Evolutionary conservation across 2,113 vertebrate genomes (phyloP).

Genomic region (Hemichromis elongatus): DNA sequence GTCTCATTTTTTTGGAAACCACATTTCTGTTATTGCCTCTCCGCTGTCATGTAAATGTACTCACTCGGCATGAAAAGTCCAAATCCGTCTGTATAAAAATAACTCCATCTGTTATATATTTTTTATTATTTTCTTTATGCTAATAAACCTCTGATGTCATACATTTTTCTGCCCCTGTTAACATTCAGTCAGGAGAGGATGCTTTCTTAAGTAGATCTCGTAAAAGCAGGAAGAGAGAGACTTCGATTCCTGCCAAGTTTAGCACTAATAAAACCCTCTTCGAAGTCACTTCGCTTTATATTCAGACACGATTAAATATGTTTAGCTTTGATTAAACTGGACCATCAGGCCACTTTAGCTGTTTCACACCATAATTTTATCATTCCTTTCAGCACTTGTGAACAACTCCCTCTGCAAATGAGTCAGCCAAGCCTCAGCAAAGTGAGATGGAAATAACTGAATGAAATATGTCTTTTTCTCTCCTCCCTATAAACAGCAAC

Average conservation of each 20-base stretch:
- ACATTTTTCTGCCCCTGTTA: not conserved
- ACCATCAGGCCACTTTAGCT: not conserved
- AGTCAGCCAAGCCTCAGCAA: constrained; percentile 32
- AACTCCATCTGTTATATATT: constrained; percentile 20
- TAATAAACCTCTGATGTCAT: constrained; percentile 9
- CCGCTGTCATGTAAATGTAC: constrained; percentile 26
- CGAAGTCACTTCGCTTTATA: constrained; percentile 19
- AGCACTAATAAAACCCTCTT: constrained; percentile 26
- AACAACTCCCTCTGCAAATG: constrained; percentile 4
- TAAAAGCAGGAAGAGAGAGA: not conserved
- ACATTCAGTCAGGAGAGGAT: not conserved
- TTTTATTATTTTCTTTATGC: constrained; percentile 11
- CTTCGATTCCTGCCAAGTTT: constrained; percentile 23
- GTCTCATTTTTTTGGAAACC: constrained; percentile 21
- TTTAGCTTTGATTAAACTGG: constrained; percentile 38
- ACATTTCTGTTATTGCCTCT: not conserved
- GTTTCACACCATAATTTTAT: constrained; percentile 16
- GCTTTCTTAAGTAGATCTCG: not conserved
- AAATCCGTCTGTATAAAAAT: constrained; percentile 32
- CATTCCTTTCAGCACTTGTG: constrained; percentile 7
- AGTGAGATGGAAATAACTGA: constrained; percentile 17
- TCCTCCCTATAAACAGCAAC: constrained; percentile 22
- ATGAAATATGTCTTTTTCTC: constrained; percentile 8
- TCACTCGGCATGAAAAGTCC: constrained; percentile 17
- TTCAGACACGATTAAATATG: constrained; percentile 25